Evolutionary conservation across 2,797 vertebrate genomes (phyloP).

Genomic region (Vultur gryphus): DNA sequence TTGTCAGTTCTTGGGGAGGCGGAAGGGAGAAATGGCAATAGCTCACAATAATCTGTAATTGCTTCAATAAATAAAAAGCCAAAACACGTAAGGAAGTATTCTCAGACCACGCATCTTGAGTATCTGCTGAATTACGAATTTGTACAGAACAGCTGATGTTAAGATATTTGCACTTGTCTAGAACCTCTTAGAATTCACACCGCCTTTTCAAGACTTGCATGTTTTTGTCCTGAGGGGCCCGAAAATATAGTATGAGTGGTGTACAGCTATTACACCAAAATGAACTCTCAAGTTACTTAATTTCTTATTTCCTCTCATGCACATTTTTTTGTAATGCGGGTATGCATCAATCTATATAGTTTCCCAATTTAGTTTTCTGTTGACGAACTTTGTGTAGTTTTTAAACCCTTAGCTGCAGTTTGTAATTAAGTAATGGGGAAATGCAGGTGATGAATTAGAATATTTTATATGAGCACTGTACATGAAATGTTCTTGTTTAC

Average conservation of each 20-base stretch:
- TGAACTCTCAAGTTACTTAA: background rate
- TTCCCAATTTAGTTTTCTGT: background rate
- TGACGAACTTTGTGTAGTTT: background rate
- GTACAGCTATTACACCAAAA: background rate
- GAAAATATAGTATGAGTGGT: background rate
- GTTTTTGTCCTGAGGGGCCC: background rate
- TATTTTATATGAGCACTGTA: background rate
- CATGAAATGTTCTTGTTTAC: background rate
- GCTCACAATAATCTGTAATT: background rate
- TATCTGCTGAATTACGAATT: background rate
- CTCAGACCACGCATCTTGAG: background rate
- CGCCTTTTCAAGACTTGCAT: background rate
- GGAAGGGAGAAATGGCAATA: background rate
- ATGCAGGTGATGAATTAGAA: background rate
- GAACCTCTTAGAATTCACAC: background rate
- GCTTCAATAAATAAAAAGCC: background rate
- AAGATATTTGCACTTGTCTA: background rate
- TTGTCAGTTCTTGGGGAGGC: background rate
- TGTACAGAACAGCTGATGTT: background rate
- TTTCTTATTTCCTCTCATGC: background rate
- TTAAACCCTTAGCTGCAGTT: background rate
- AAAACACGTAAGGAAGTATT: background rate
- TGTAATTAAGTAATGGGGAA: constrained; percentile 1
- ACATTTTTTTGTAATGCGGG: background rate
- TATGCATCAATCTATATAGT: background rate